Evolutionary conservation across 2,888 invertebrate species (phyloP), one percentile per base, ranked within the genome.

Genomic region (Nomada ruficornis): DNA sequence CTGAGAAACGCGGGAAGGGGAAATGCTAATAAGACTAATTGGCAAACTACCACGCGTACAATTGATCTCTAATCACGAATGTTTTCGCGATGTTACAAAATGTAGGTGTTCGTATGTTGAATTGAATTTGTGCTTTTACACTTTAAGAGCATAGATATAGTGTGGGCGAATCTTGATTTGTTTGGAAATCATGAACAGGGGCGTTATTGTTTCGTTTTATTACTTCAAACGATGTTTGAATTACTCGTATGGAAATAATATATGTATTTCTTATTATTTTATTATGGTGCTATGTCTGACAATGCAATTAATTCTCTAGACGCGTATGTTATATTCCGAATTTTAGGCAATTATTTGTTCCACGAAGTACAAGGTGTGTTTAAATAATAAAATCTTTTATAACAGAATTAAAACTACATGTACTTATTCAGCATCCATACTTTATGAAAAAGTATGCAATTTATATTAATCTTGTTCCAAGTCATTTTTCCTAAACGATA

Each of bases 241-340:
- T 55, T 54, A 59, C 36, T 59, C 9, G 26, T 23, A 60, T 57
- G 42, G 59, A 47, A 18, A 29, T 15, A 29, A 42, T 50, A 67
- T 55, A 62, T 74, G 67, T 62, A 55, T 55, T 50, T 23, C 15
- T 47, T 42, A 55, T 29, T 4, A 44, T 54, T 44, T 50, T 9
- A 67, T 59, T 10, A 1, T 68, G 67, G 62, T 80, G 72, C 72
- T 80, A 80, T 57, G 15, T 62, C 20, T 72, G 50, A 62, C 80
- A 80, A 80, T 80, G 80, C 80, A 80, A 73, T 80, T 80, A 80
- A 67, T 52, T 67, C 2, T 52, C 77, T 77, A 80, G 79, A 18
- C 13, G 36, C 29, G 5, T 42, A 26, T 63, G 5, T 50, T 42
- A 55, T 29, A 15, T 50, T 15, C 3, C n/a, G 44, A 23, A 54